Base-by-base conservation (phyloP, 1,140 invertebrate genomes). In the Oscheius sp. region DNA sequence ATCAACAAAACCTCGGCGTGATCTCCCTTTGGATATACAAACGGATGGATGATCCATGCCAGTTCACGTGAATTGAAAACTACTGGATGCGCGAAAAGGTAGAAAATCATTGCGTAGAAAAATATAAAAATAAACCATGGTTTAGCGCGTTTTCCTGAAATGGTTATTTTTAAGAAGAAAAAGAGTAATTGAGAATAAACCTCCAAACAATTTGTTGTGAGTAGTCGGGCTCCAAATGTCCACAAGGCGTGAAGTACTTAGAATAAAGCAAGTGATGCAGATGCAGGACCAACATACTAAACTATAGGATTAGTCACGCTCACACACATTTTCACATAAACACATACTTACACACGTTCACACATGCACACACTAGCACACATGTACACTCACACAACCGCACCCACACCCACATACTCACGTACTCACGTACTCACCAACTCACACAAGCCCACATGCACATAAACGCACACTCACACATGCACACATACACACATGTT, bases 61-160 rank as follows among this genome's bases (percentile, higher is more conserved):
- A 55, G 49, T 55, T 55, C 7, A 26, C 49, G 49, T 7, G 49
- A 55, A 26, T 55, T 55, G 49, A 55, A 55, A 23, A 55, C 49
- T 7, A 26, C 49, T 23, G 49, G 49, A 26, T 15, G 15, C 15
- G 15, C 15, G 49, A 55, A 55, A 23, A 55, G 28, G 15, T 20
- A 20, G 49, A 20, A 55, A 26, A 23, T 20, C 49, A 55, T 55
- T 15, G n/a, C n/a, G n/a, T 55, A 55, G 49, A 7, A 13, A 26
- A 55, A 55, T 15, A 55, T 55, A 26, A 55, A 23, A 23, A 7
- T 7, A 4, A 55, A 26, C 15, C 15, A 55, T 15, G 28, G 23
- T 55, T 20, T 13, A 4, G 28, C 23, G 15, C 49, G 23, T 55
- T 55, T 55, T 55, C 49, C 7, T 7, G n/a, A n/a, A n/a, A 55